Conservation (phyloP, 37 sponge, comb jelly and placozoan genomes). For the Aphrocallistes beatrix region DNA sequence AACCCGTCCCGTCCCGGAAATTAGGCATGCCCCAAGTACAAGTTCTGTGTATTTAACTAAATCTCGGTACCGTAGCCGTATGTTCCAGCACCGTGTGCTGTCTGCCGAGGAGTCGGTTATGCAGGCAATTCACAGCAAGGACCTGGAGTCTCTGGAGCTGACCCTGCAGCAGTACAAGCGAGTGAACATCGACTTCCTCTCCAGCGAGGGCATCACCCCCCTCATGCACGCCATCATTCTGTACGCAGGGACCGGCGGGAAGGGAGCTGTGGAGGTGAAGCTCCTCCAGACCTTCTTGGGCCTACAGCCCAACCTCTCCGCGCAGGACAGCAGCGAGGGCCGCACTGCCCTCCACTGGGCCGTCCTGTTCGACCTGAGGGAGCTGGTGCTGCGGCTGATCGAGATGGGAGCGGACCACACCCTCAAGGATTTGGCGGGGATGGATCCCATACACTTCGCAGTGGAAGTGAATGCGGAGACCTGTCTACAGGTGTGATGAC, state of each 20-base stretch:
- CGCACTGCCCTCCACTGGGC: constrained; percentile 72
- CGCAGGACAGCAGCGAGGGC: constrained; percentile 41
- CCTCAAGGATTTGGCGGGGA: constrained; percentile 44
- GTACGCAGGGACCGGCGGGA: not conserved
- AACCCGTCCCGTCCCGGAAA: too few species aligned
- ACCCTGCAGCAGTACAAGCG: not conserved
- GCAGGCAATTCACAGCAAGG: not conserved
- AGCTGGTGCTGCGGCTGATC: constrained; percentile 46
- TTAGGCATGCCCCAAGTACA: too few species aligned
- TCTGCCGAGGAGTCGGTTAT: not conserved
- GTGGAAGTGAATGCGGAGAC: constrained; percentile 30
- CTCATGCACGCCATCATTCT: not conserved
- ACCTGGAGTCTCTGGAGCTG: not conserved
- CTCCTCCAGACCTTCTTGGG: not conserved
- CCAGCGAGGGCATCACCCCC: not conserved
- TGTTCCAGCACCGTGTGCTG: not conserved
- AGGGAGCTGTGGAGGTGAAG: not conserved
- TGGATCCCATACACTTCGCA: constrained; percentile 58
- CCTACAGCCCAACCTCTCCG: not conserved
- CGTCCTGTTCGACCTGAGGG: constrained; percentile 36
- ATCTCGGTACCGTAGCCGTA: too few species aligned
- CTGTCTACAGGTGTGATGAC: constrained; percentile 21
- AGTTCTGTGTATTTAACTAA: too few species aligned
- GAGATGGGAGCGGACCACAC: constrained; percentile 22
- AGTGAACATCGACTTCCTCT: not conserved